These are phyloP conservation scores for Coleophora deauratella DNA, from an alignment of 2,888 invertebrate genomes.

Conservation along the genomic window DNA sequence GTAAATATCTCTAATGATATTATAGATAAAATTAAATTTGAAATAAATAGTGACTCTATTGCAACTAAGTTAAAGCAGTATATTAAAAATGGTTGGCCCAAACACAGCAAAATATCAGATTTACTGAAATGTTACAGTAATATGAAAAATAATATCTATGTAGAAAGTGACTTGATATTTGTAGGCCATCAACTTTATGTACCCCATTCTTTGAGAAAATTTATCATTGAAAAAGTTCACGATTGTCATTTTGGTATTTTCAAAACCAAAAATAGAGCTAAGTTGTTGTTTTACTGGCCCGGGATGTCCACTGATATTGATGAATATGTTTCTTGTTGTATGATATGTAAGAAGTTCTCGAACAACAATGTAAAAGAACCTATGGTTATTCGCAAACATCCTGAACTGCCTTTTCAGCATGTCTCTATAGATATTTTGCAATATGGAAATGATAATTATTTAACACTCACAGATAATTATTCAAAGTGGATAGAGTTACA, in stretches of 20 bases:
- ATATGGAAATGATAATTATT: constrained; percentile 2
- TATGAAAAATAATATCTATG: constrained; percentile 1
- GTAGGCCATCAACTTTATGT: constrained; percentile 2
- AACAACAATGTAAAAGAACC: constrained; percentile 1
- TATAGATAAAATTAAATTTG: too few species aligned
- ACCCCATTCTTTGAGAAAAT: neutral
- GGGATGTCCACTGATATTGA: neutral
- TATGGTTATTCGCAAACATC: neutral
- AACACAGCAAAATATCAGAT: constrained; percentile 1
- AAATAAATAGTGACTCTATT: too few species aligned
- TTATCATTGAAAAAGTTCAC: neutral
- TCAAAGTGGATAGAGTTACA: constrained; percentile 6
- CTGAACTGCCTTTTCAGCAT: neutral
- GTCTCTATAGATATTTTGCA: neutral
- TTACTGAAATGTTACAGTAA: constrained; percentile 2
- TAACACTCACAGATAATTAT: constrained; percentile 7
- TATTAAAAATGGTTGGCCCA: constrained; percentile 5
- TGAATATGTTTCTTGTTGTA: too few species aligned
- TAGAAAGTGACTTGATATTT: constrained; percentile 4
- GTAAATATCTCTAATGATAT: too few species aligned
- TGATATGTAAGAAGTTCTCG: neutral
- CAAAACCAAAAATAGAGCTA: constrained; percentile 4
- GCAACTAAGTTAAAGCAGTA: neutral
- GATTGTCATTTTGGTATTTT: constrained; percentile 3
- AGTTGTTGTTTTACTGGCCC: constrained; percentile 2